Conservation (phyloP, 2,113 vertebrate genomes). For the Ptychochromis oligacanthus region DNA sequence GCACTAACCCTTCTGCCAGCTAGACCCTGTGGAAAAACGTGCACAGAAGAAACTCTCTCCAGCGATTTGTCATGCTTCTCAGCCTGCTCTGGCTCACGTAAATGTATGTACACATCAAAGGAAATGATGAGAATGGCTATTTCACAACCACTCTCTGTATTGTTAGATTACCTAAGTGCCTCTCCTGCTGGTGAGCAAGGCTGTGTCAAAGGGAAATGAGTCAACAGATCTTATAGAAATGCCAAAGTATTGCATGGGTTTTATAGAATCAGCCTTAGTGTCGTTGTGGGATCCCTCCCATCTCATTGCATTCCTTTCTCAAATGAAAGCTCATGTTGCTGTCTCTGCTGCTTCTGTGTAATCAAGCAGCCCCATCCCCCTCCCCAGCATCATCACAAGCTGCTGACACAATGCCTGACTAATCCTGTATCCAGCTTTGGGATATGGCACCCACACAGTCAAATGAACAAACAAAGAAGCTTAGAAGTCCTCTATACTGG, state of each 20-base stretch:
- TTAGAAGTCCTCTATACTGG: conserved; percentile 58
- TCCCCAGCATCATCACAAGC: conserved; percentile 47
- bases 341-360: conserved; percentile 45
- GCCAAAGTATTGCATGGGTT: conserved; percentile 30
- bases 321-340: conserved; percentile 45
- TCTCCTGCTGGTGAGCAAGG: conserved; percentile 21
- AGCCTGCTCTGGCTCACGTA: conserved; percentile 58
- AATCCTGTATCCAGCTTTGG: conserved; percentile 60
- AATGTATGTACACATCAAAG: conserved; percentile 72
- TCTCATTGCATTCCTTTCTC: background rate
- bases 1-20: conserved; percentile 24
- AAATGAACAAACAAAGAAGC: conserved; percentile 78
- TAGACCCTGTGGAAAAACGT: conserved; percentile 48
- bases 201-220: conserved; percentile 12
- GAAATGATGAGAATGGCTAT: conserved; percentile 59
- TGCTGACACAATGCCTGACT: conserved; percentile 68
- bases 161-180: conserved; percentile 43
- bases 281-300: conserved; percentile 2
- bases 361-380: conserved; percentile 31
- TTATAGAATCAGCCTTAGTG: background rate
- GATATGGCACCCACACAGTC: conserved; percentile 71
- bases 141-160: conserved; percentile 24
- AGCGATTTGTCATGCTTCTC: conserved; percentile 64
- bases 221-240: conserved; percentile 38
- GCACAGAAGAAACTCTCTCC: conserved; percentile 59